Evolutionary conservation across 2,888 invertebrate genomes (phyloP).

Genomic region (Rhodophaea formosa): DNA sequence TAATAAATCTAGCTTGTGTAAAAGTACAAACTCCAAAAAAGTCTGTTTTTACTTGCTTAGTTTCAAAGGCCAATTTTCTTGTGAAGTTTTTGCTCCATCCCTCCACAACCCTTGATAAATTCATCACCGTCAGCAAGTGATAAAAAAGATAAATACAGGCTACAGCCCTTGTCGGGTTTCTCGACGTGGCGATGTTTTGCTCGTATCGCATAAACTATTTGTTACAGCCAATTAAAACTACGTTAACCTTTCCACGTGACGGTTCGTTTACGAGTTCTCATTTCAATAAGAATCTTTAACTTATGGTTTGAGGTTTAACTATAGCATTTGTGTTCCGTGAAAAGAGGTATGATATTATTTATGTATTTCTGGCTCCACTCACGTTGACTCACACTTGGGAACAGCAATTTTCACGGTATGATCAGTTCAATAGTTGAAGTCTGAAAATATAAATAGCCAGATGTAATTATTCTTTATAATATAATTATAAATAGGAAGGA

Average conservation of each 20-base stretch:
- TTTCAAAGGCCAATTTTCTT: slow-evolving; percentile 22
- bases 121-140: slow-evolving; percentile 23
- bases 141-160: slow-evolving; percentile 24
- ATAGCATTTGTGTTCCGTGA: too few relatives aligned
- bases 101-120: slow-evolving; percentile 24
- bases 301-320: too few relatives aligned
- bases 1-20: background rate
- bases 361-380: too few relatives aligned
- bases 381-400: too few relatives aligned
- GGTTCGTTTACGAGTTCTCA: background rate
- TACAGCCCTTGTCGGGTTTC: slow-evolving; percentile 10
- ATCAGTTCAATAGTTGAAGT: too few relatives aligned
- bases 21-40: background rate
- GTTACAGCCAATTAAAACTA: slow-evolving; percentile 14
- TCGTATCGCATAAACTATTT: slow-evolving; percentile 4
- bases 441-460: too few relatives aligned
- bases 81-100: slow-evolving; percentile 23
- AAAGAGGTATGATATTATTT: too few relatives aligned
- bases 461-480: too few relatives aligned
- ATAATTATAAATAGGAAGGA: too few relatives aligned
- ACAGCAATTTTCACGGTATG: too few relatives aligned
- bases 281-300: too few relatives aligned
- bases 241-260: background rate
- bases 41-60: background rate
- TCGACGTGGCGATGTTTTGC: slow-evolving; percentile 12